Conservation (phyloP, 1,140 invertebrate species). For the Pissodes strobi region DNA sequence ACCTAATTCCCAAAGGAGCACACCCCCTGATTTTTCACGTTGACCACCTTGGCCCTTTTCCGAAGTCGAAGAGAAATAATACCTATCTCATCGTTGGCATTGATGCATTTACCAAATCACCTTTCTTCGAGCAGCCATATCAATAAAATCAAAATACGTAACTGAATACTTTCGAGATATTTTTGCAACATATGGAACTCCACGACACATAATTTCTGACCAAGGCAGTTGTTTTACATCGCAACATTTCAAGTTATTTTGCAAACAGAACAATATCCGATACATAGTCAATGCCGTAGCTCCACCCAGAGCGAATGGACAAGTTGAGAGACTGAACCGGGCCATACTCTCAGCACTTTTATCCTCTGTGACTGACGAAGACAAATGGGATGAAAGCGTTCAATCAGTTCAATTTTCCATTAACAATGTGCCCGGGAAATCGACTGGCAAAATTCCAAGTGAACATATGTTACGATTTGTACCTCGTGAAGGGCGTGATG, state of each 20-base stretch:
- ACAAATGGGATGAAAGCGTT: too few species aligned
- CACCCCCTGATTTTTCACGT: conserved; percentile 35
- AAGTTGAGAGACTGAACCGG: too few species aligned
- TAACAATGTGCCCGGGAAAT: too few species aligned
- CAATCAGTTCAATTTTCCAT: too few species aligned
- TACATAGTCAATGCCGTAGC: too few species aligned
- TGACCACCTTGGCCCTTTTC: conserved; percentile 45
- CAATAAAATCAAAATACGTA: conserved; percentile 16
- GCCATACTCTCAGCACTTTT: too few species aligned
- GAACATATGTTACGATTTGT: too few species aligned
- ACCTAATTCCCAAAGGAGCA: conserved; percentile 39
- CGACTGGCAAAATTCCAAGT: too few species aligned
- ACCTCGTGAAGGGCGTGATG: too few species aligned
- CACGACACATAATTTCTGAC: background rate
- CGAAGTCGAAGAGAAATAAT: conserved; percentile 21
- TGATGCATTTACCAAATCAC: conserved; percentile 33
- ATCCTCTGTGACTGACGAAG: too few species aligned
- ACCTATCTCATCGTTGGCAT: conserved; percentile 25
- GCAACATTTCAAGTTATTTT: background rate
- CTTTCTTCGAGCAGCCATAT: conserved; percentile 21
- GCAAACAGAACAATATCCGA: background rate
- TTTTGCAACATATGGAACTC: conserved; percentile 15
- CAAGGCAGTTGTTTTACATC: background rate
- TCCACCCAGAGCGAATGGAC: conserved; percentile 48
- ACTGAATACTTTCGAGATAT: conserved; percentile 21